Percentiles rank a stretch among this genome's conserved stretches.
phyloP scores from a whole-genome alignment of 2,797 vertebrate species.

The Oryzias dopingdopingensis region DNA sequence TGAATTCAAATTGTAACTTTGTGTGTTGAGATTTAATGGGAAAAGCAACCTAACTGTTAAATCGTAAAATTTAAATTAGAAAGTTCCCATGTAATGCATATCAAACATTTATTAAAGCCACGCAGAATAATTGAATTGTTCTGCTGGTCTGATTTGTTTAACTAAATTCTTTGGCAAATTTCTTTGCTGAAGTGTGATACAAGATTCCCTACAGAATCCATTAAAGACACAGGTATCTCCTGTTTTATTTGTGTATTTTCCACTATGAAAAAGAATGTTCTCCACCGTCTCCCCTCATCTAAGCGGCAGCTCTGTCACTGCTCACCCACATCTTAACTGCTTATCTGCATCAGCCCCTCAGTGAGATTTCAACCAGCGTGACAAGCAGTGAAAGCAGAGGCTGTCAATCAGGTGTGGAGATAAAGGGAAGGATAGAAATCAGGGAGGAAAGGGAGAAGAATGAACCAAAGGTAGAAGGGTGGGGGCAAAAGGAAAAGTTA shows the following conservation, averaged over 20 bases:
- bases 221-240: conserved; percentile 88
- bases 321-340: conserved; percentile 87
- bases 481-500: conserved; percentile 27
- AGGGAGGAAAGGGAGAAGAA: conserved; percentile 36
- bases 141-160: conserved; percentile 90
- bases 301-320: conserved; percentile 77
- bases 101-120: conserved; percentile 93
- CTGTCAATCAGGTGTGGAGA: conserved; percentile 78
- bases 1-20: conserved; percentile 75
- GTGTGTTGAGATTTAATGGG: conserved; percentile 89
- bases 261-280: conserved; percentile 81
- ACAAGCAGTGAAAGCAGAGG: conserved; percentile 71
- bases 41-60: conserved; percentile 88
- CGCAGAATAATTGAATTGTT: conserved; percentile 97
- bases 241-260: conserved; percentile 85
- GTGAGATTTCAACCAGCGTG: conserved; percentile 78
- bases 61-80: conserved; percentile 93
- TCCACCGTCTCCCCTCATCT: conserved; percentile 54
- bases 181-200: conserved; percentile 87
- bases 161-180: conserved; percentile 86
- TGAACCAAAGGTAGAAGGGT: conserved; percentile 18
- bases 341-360: conserved; percentile 70
- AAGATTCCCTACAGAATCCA: conserved; percentile 91
- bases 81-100: conserved; percentile 86
- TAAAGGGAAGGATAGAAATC: conserved; percentile 63